phyloP scores from a whole-genome alignment of 2,888 invertebrate genomes.

The Cecidostiba fungosa region DNA sequence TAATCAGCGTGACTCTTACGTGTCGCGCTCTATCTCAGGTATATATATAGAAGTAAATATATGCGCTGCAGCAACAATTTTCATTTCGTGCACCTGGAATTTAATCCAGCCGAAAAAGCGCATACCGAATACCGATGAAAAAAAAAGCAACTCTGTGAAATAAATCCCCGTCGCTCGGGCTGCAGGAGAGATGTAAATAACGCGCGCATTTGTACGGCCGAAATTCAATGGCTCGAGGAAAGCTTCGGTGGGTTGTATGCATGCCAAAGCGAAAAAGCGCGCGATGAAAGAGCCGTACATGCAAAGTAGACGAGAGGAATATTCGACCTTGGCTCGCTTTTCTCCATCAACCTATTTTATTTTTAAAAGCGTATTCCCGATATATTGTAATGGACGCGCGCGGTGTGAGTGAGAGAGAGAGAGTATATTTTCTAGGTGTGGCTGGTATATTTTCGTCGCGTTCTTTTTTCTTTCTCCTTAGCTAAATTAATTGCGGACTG shows the following conservation, averaged over 20 bases:
- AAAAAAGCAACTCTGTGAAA: neutral
- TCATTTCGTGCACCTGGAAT: neutral
- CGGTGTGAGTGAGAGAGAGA: neutral
- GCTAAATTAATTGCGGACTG: slow-evolving; percentile 35
- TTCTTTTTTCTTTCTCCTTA: neutral
- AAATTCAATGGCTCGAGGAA: slow-evolving; percentile 3
- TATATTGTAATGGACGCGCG: neutral
- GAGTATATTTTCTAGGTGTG: neutral
- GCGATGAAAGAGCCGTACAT: neutral
- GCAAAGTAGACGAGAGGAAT: neutral
- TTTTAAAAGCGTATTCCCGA: neutral
- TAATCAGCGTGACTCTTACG: neutral
- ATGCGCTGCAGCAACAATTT: neutral
- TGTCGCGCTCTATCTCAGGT: neutral
- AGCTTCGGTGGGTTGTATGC: neutral
- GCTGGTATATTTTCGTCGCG: neutral
- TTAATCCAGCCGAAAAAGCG: neutral
- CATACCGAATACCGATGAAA: neutral
- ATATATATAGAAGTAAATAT: neutral
- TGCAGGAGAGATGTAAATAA: neutral
- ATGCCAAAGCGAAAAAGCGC: neutral
- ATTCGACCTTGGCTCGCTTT: slow-evolving; percentile 12
- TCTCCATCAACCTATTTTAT: neutral
- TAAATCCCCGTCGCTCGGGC: neutral
- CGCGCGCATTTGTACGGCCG: neutral